These are phyloP conservation scores for Notoglanidium macrostoma DNA, from an alignment of 2,797 vertebrate genomes.

Conservation along the genomic window DNA sequence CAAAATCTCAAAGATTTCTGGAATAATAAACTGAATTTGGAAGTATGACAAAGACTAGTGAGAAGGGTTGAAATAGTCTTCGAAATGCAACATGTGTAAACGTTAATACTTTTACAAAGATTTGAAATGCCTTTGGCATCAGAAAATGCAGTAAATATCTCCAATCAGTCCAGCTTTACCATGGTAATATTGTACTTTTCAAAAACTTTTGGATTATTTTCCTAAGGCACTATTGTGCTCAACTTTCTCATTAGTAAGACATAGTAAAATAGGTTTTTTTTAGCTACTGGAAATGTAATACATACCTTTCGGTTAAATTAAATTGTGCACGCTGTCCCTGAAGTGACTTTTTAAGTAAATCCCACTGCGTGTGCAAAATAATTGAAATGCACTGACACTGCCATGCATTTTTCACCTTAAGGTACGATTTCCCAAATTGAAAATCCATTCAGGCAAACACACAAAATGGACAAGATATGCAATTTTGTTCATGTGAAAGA, in stretches of 20 bases:
- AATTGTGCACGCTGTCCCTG: background rate
- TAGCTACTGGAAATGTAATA: background rate
- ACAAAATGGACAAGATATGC: background rate
- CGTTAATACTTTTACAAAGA: background rate
- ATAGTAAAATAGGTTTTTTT: background rate
- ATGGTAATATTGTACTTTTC: background rate
- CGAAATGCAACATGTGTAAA: background rate
- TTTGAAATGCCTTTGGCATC: background rate
- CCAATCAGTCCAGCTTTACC: background rate
- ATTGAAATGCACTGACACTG: conserved; percentile 4
- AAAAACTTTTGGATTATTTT: background rate
- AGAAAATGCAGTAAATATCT: background rate
- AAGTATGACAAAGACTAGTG: background rate
- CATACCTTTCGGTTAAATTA: background rate
- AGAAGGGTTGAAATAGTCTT: background rate
- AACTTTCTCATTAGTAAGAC: background rate
- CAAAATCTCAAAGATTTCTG: background rate
- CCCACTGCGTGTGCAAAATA: background rate
- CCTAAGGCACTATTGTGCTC: background rate
- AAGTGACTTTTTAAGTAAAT: background rate
- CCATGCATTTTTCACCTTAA: background rate
- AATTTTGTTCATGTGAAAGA: background rate
- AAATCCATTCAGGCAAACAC: background rate
- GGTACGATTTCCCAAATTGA: background rate
- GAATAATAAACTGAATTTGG: background rate